Conservation (phyloP, 2,888 invertebrate genomes). For the Eupithecia inturbata region DNA sequence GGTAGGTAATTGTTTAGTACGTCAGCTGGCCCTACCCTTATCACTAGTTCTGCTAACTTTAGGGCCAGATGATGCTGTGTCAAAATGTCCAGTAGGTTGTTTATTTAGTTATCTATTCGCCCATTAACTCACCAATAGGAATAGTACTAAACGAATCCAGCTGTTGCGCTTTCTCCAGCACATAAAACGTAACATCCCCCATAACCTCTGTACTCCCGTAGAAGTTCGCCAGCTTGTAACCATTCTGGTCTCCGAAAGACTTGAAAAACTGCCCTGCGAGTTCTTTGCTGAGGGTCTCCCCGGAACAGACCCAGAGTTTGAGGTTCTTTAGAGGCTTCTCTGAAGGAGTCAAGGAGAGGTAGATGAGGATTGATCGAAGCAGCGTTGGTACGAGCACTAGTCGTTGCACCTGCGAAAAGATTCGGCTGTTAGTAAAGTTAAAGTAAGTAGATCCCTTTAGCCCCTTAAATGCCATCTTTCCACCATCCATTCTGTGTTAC, state of each 20-base stretch:
- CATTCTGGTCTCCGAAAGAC: constrained; percentile 86
- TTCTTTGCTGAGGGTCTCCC: constrained; percentile 90
- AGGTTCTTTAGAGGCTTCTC: constrained; percentile 83
- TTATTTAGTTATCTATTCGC: not conserved
- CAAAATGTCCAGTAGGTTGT: not conserved
- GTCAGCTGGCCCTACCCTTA: too few species aligned
- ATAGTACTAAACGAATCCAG: constrained; percentile 87
- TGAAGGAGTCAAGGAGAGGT: constrained; percentile 85
- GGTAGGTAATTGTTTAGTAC: too few species aligned
- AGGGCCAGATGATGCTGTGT: not conserved
- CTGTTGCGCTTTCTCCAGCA: constrained; percentile 85
- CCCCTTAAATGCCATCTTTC: not conserved
- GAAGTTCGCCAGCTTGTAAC: constrained; percentile 91
- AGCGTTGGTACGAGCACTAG: constrained; percentile 93
- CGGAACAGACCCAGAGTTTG: constrained; percentile 94
- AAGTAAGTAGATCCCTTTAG: not conserved
- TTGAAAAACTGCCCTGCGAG: constrained; percentile 90
- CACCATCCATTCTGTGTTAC: not conserved
- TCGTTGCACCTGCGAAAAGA: constrained; percentile 86
- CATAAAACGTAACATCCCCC: constrained; percentile 94
- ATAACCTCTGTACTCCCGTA: constrained; percentile 96
- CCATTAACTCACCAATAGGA: constrained; percentile 88
- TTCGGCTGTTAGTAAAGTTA: not conserved
- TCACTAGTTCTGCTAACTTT: too few species aligned
- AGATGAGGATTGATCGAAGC: constrained; percentile 90